Conservation (phyloP, 1,140 invertebrate genomes). For the Eubasilissa regina region DNA sequence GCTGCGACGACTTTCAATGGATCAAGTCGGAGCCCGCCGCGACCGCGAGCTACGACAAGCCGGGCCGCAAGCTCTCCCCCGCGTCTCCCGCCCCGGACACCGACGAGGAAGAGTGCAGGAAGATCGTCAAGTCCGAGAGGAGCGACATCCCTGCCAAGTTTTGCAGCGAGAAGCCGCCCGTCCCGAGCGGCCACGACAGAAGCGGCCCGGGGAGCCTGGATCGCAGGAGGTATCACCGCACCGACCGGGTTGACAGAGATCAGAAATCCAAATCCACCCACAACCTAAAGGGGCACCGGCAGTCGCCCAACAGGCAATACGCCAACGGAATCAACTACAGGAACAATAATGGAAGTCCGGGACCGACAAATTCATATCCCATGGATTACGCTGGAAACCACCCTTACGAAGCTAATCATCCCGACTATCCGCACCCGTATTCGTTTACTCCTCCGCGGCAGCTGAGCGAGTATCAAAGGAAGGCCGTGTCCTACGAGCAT, state of each 20-base stretch:
- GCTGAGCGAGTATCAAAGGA: slow-evolving; percentile 65
- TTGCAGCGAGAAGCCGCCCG: slow-evolving; percentile 60
- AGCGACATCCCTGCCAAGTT: slow-evolving; percentile 31
- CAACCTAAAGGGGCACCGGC: slow-evolving; percentile 68
- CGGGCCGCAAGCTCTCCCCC: not conserved
- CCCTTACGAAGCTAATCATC: slow-evolving; percentile 10
- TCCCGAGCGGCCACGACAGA: slow-evolving; percentile 63
- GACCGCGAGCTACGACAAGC: slow-evolving; percentile 32
- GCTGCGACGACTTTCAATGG: slow-evolving; percentile 77
- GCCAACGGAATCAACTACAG: slow-evolving; percentile 66
- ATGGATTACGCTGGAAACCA: slow-evolving; percentile 48
- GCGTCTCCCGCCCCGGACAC: slow-evolving; percentile 34
- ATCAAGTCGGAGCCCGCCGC: slow-evolving; percentile 63
- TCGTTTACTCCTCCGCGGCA: slow-evolving; percentile 52
- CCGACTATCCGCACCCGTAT: slow-evolving; percentile 12
- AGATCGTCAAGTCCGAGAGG: slow-evolving; percentile 49
- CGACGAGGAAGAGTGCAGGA: slow-evolving; percentile 49
- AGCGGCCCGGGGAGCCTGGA: slow-evolving; percentile 71
- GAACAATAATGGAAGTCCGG: slow-evolving; percentile 61
- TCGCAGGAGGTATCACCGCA: slow-evolving; percentile 65
- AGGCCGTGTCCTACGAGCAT: slow-evolving; percentile 71
- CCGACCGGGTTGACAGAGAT: slow-evolving; percentile 70
- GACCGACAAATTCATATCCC: slow-evolving; percentile 63
- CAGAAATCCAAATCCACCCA: slow-evolving; percentile 74
- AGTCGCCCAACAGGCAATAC: slow-evolving; percentile 63